Base-by-base conservation (phyloP, 2,888 invertebrate genomes). In the Dicranocentrus wangi region DNA sequence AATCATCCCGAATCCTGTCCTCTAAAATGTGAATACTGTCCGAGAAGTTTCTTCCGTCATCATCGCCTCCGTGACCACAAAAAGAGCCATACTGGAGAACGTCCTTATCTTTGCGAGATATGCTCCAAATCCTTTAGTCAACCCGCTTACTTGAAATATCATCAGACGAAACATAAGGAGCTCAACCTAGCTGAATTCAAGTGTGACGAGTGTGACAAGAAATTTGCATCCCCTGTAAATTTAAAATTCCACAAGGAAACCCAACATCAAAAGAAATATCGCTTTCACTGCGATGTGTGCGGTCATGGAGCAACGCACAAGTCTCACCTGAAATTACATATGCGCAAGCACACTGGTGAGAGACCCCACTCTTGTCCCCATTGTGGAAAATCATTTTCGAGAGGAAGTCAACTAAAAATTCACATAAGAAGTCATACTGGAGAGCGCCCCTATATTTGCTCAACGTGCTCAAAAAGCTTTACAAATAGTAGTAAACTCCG, bases 61-160 rank as follows among this genome's bases (percentile, higher is more conserved):
- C 79, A 81, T 23, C 63, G 81, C 10, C 63, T 82, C 3, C 58
- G 69, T 0, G 71, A 79, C 21, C 83, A 83, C 32, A 61, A 47
- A 28, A 79, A 79, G 13, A 61, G 42, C n/a, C 83, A 83, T 27
- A 82, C 83, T 8, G 82, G 82, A 15, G 83, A 82, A 60, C 75
- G 66, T n/a, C 72, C 82, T 0, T 83, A 83, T 32, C 32, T 82
- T 1, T 83, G 83, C 28, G 83, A 83, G 66, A 80, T 83, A 10
- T 83, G 83, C 32, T 72, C 80, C n/a, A 76, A 82, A 27, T 71
- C 83, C 0, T 82, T 83, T 25, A 61, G 63, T 47, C 83, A 83
- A 47, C 83, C 83, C 7, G 70, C 83, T 1, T 83, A 83, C 60
- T 58, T 83, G 15, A 73, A 76, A 25, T 83, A 83, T 25, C 83